A percentile compares a stretch with the other conserved stretches of the same genome.
Conservation (phyloP, 2,113 vertebrate species). For the Clupea harengus region DNA sequence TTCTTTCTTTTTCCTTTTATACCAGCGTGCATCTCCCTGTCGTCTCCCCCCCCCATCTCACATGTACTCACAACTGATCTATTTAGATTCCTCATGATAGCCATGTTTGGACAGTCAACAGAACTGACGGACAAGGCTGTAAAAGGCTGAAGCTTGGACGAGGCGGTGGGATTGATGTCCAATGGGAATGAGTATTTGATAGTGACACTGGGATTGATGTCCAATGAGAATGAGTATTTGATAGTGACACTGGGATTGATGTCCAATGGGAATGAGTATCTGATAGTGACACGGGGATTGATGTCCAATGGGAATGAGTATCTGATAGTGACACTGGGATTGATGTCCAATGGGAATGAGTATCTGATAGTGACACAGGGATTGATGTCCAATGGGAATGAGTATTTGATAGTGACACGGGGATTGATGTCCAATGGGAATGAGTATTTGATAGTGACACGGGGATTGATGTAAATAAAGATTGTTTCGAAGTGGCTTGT, state of each 20-base stretch:
- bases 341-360: no score
- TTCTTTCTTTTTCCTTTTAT: not conserved
- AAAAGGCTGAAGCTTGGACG: not conserved
- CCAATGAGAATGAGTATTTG: no score
- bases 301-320: no score
- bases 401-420: not conserved
- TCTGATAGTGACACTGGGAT: no score
- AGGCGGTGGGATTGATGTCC: not conserved
- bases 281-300: no score
- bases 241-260: no score
- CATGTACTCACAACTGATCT: not conserved
- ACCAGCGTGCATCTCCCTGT: not conserved
- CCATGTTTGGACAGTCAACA: not conserved
- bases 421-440: constrained; percentile 10
- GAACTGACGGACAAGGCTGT: not conserved
- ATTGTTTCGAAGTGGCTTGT: constrained; percentile 57
- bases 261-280: no score
- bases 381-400: no score
- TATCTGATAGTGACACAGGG: no score
- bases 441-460: constrained; percentile 40
- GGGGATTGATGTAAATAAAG: constrained; percentile 75
- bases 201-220: no score
- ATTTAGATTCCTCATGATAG: not conserved
- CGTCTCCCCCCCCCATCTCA: not conserved
- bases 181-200: no score